Conservation (phyloP, 2,888 invertebrate species). For the Rhaphigaster nebulosa region DNA sequence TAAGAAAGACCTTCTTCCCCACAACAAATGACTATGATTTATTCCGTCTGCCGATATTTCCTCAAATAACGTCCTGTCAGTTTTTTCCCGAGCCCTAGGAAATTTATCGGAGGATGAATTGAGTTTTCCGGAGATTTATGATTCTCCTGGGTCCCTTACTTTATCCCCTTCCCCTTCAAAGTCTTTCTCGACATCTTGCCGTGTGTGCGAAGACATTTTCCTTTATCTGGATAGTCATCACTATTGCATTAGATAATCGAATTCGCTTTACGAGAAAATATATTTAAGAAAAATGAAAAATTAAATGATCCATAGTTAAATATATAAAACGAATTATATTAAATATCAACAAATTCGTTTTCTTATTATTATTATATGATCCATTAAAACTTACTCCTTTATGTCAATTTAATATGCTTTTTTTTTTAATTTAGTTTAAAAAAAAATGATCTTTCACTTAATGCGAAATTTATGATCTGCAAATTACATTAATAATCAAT, state of each 20-base stretch:
- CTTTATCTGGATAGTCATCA: conserved; percentile 7
- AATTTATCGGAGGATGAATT: conserved; percentile 34
- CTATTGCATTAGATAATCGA: not conserved
- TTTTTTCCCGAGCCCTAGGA: not conserved
- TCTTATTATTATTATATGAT: too few species aligned
- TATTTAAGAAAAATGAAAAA: not conserved
- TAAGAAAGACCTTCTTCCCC: not conserved
- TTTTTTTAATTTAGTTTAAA: too few species aligned
- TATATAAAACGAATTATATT: too few species aligned
- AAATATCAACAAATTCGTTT: too few species aligned
- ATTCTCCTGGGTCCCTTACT: not conserved
- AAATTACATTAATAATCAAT: too few species aligned
- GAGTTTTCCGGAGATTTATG: conserved; percentile 45
- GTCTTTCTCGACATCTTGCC: not conserved
- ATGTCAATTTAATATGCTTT: too few species aligned
- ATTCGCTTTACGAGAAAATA: not conserved
- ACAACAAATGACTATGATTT: not conserved
- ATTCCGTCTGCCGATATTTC: conserved; percentile 1
- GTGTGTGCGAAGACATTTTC: not conserved
- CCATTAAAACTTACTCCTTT: too few species aligned
- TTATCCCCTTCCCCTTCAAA: not conserved
- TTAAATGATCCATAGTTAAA: not conserved
- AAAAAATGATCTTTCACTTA: too few species aligned
- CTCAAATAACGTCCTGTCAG: conserved; percentile 8
- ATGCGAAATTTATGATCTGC: too few species aligned